phyloP scores from a whole-genome alignment of 2,113 vertebrate species.

The Tenebrosternarchus preto region DNA sequence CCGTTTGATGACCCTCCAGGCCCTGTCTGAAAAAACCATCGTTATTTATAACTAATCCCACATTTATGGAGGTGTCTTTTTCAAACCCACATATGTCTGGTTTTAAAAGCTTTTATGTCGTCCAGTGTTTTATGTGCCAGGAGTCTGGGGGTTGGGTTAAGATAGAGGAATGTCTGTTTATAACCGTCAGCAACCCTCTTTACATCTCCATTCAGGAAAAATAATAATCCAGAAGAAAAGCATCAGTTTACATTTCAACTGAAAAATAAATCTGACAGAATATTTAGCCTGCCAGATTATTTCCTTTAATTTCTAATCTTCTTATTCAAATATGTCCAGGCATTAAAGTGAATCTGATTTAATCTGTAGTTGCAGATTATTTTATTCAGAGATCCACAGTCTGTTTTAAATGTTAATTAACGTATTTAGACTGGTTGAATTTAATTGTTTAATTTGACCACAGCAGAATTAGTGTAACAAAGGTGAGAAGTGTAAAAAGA shows the following conservation, averaged over 20 bases:
- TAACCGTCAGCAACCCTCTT: slow-evolving; percentile 27
- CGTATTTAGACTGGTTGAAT: too few relatives aligned
- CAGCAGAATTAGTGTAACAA: too few relatives aligned
- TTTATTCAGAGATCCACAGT: too few relatives aligned
- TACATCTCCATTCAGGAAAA: slow-evolving; percentile 5
- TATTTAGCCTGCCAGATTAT: too few relatives aligned
- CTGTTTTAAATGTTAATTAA: too few relatives aligned
- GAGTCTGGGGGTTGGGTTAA: slow-evolving; percentile 12
- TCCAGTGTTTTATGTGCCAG: slow-evolving; percentile 69
- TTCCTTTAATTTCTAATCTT: too few relatives aligned
- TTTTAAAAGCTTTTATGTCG: slow-evolving; percentile 46
- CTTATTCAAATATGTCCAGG: too few relatives aligned
- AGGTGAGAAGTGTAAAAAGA: too few relatives aligned
- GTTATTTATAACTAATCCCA: slow-evolving; percentile 66
- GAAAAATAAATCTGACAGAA: too few relatives aligned
- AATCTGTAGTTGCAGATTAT: too few relatives aligned
- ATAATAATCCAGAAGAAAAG: slow-evolving; percentile 13
- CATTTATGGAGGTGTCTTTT: slow-evolving; percentile 56
- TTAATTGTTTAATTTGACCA: too few relatives aligned
- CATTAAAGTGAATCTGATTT: too few relatives aligned
- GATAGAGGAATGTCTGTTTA: slow-evolving; percentile 30
- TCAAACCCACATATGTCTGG: slow-evolving; percentile 53
- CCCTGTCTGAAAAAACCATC: slow-evolving; percentile 50
- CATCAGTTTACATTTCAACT: neutral
- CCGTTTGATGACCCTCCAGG: slow-evolving; percentile 61